A percentile compares a stretch with the other conserved stretches of the same genome.
Conservation (phyloP, 1,140 invertebrate genomes). For the Acromyrmex heyeri region DNA sequence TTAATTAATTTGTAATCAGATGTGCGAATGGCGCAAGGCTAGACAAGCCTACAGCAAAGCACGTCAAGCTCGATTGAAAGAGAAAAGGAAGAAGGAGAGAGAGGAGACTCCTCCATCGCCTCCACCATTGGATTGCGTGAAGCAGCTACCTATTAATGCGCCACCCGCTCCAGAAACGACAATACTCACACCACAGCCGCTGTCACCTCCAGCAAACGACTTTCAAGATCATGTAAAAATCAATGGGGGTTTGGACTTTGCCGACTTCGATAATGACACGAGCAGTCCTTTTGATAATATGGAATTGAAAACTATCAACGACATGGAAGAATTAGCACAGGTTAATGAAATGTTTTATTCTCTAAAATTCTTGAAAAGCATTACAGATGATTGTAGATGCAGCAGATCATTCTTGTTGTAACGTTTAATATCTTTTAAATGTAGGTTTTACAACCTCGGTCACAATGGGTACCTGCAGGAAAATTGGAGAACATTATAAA, state of each 20-base stretch:
- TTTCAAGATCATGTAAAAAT: constrained; percentile 74
- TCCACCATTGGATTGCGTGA: constrained; percentile 82
- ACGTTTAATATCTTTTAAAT: not conserved
- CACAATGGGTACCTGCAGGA: constrained; percentile 79
- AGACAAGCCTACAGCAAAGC: constrained; percentile 88
- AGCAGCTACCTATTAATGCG: constrained; percentile 87
- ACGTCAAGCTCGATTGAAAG: constrained; percentile 87
- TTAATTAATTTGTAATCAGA: constrained; percentile 74
- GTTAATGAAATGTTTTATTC: constrained; percentile 78
- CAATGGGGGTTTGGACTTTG: constrained; percentile 88
- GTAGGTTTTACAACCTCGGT: constrained; percentile 84
- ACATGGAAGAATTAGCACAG: constrained; percentile 94
- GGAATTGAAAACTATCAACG: constrained; percentile 96
- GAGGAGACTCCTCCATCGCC: constrained; percentile 82
- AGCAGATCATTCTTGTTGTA: not conserved
- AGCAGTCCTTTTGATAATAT: constrained; percentile 97
- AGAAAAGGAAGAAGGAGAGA: constrained; percentile 86
- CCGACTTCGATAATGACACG: constrained; percentile 95
- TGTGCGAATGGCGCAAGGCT: constrained; percentile 89
- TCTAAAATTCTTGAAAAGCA: not conserved
- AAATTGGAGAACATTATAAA: constrained; percentile 81
- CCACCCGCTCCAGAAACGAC: constrained; percentile 81
- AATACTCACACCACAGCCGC: constrained; percentile 82
- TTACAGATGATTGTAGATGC: not conserved
- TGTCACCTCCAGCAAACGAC: constrained; percentile 80